Evolutionary conservation across 2,888 invertebrate species (phyloP).

Genomic region (Carpatolechia fugitivella): DNA sequence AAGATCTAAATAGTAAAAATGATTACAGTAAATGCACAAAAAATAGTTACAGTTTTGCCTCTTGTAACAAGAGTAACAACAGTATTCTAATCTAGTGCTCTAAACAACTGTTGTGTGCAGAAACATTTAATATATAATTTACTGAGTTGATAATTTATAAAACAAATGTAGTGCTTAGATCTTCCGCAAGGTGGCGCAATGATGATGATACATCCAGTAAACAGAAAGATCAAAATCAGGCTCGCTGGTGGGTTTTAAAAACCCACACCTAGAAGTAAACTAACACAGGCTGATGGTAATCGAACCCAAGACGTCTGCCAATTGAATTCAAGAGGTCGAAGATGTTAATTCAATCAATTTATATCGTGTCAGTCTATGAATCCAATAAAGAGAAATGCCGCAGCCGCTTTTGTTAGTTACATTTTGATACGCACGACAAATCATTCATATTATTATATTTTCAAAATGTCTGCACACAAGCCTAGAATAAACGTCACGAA

Average conservation of each 20-base stretch:
- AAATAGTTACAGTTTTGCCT: conserved; percentile 73
- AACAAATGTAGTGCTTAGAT: not conserved
- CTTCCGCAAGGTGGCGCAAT: too few relatives aligned
- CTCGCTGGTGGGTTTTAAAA: too few relatives aligned
- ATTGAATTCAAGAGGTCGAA: too few relatives aligned
- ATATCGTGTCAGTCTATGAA: too few relatives aligned
- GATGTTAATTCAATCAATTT: too few relatives aligned
- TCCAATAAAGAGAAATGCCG: too few relatives aligned
- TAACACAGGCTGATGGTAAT: not conserved
- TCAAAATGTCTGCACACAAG: conserved; percentile 52
- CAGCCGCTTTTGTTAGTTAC: too few relatives aligned
- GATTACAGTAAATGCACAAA: conserved; percentile 78
- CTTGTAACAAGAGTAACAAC: conserved; percentile 63
- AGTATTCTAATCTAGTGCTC: conserved; percentile 45
- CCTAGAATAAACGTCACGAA: conserved; percentile 44
- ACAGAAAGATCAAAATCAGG: too few relatives aligned
- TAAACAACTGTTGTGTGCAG: conserved; percentile 56
- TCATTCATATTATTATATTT: conserved; percentile 10
- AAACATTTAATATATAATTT: conserved; percentile 25
- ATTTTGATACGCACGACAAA: not conserved
- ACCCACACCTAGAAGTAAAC: too few relatives aligned
- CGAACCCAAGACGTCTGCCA: too few relatives aligned
- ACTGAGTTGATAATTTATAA: not conserved
- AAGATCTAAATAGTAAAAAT: conserved; percentile 67
- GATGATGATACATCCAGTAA: not conserved